Base-by-base conservation (phyloP, 2,113 vertebrate genomes). In the Lepidothrix coronata region DNA sequence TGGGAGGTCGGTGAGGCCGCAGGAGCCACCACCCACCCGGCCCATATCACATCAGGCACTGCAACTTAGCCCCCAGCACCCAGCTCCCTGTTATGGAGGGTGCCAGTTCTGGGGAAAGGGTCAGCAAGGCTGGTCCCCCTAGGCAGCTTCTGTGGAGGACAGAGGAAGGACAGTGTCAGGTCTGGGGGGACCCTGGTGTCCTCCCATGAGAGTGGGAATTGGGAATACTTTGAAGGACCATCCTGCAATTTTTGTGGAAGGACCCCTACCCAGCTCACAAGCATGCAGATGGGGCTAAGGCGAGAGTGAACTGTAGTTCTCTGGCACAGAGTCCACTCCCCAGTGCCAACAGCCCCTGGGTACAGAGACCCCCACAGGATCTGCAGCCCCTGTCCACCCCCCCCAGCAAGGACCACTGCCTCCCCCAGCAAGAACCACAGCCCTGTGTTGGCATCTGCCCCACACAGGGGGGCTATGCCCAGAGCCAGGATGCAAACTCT, bases 31-130 rank as follows among this genome's bases (percentile, higher is more conserved):
- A 55, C n/a, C 9, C 14, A 1, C 7, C 77, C 17, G 0, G 3
- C 30, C 44, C 3, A 2, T 33, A 68, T 41, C 55, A 55, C 63
- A 89, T 80, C 66, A 68, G 41, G 17, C 68, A 58, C 19, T 1
- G 11, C 5, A 21, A 18, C 55, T 62, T 54, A 31, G 37, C 6
- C 12, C 11, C 12, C 2, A 3, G 33, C 41, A 70, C 24, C 5
- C 1, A 0, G 18, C 18, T 73, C 16, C 51, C 31, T 6, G 2
- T 20, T 74, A 35, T 39, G 28, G 22, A 14, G 24, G 8, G 3
- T 89, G 37, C 15, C 18, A 31, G 8, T 39, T 81, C 39, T 77
- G 77, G 14, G n/a, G 41, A 74, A 63, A 12, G n/a, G 4, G 23
- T 39, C 67, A 76, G 25, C 0, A 7, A 80, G 12, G 27, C 49